phyloP scores from a whole-genome alignment of 2,113 vertebrate genomes.

The Bagarius yarrelli region DNA sequence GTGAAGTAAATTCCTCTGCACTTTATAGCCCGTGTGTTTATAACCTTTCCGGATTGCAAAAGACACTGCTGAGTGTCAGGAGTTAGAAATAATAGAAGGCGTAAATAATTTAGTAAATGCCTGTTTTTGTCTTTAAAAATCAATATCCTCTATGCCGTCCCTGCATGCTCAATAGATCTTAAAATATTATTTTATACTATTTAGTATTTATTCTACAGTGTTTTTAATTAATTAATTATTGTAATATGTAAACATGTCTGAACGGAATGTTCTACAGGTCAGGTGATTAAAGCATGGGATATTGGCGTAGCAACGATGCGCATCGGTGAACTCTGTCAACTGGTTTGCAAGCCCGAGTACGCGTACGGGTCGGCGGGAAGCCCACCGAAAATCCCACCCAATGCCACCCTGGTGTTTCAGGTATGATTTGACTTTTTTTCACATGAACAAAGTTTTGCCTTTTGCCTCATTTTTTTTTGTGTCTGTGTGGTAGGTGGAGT shows the following conservation, averaged over 20 bases:
- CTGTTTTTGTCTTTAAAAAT: neutral
- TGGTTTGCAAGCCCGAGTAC: constrained; percentile 92
- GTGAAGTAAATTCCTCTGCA: neutral
- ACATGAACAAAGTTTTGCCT: neutral
- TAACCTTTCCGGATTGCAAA: neutral
- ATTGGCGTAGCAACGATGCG: constrained; percentile 93
- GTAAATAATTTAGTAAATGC: neutral
- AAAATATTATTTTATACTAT: too few species aligned
- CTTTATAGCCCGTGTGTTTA: neutral
- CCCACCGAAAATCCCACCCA: constrained; percentile 94
- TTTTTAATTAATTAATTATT: neutral
- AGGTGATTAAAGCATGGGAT: constrained; percentile 98
- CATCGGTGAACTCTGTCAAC: constrained; percentile 83
- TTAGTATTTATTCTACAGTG: neutral
- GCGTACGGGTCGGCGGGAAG: constrained; percentile 93
- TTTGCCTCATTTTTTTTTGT: neutral
- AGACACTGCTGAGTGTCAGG: neutral
- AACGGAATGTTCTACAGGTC: constrained; percentile 69
- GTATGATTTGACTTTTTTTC: constrained; percentile 62
- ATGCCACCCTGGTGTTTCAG: constrained; percentile 89
- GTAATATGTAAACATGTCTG: neutral
- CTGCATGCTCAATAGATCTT: too few species aligned
- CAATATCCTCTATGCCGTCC: neutral
- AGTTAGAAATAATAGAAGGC: neutral
- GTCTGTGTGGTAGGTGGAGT: constrained; percentile 77